Evolutionary conservation across 2,113 vertebrate genomes (phyloP).

Genomic region (Labrus mixtus): DNA sequence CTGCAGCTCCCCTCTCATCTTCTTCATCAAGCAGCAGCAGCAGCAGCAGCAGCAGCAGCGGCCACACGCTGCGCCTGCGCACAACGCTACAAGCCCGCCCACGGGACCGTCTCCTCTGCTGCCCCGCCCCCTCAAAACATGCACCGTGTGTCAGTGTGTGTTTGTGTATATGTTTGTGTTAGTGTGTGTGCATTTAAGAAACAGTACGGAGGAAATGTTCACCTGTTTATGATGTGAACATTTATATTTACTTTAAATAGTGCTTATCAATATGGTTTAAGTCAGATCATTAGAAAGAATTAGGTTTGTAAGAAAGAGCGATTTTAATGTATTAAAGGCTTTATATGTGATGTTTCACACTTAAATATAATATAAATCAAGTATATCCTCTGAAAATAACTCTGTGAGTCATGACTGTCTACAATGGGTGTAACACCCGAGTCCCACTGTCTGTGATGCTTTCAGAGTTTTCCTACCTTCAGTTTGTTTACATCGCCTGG

Average conservation of each 20-base stretch:
- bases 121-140: slow-evolving; percentile 56
- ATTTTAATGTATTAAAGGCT: no score
- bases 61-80: slow-evolving; percentile 53
- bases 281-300: no score
- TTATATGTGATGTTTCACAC: no score
- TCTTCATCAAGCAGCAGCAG: slow-evolving; percentile 27
- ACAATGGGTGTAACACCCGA: no score
- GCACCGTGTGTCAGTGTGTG: background rate
- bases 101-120: slow-evolving; percentile 47
- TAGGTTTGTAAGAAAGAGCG: no score
- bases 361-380: no score
- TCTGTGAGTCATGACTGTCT: no score
- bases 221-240: background rate
- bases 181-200: background rate
- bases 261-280: background rate
- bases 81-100: slow-evolving; percentile 66
- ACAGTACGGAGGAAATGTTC: background rate
- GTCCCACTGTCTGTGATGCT: no score
- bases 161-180: slow-evolving; percentile 5
- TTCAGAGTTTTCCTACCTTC: no score
- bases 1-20: slow-evolving; percentile 53
- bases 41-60: slow-evolving; percentile 41
- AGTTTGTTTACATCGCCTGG: no score
- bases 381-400: no score
- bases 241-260: background rate